phyloP scores from a whole-genome alignment of 1,140 invertebrate species.

The Nasonia vitripennis region DNA sequence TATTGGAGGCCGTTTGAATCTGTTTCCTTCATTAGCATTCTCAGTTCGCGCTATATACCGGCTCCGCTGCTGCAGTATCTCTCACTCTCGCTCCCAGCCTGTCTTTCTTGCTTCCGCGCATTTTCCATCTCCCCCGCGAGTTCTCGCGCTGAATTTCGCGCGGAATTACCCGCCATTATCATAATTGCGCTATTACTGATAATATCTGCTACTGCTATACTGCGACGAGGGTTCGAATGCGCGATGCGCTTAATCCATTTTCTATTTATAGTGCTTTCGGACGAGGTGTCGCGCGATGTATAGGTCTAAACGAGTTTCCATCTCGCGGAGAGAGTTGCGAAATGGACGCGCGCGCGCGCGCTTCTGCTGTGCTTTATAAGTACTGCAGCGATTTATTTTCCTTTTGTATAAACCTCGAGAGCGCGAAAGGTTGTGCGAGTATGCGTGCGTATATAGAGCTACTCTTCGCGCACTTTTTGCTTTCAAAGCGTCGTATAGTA shows the following conservation, averaged over 20 bases:
- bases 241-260: conserved; percentile 72
- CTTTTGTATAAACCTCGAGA: conserved; percentile 24
- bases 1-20: conserved; percentile 76
- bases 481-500: too few relatives aligned
- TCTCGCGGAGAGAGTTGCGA: background rate
- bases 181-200: conserved; percentile 76
- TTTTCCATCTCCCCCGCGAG: conserved; percentile 48
- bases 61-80: conserved; percentile 34
- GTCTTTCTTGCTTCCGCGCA: conserved; percentile 56
- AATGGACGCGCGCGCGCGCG: background rate
- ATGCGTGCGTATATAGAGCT: too few relatives aligned
- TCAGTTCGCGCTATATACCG: conserved; percentile 66
- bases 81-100: background rate
- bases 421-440: background rate
- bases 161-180: conserved; percentile 75
- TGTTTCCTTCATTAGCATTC: conserved; percentile 77
- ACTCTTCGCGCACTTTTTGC: too few relatives aligned
- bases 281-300: conserved; percentile 55
- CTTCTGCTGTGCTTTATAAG: background rate
- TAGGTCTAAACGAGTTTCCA: conserved; percentile 42
- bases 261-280: conserved; percentile 72
- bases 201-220: conserved; percentile 69
- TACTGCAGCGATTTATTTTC: conserved; percentile 27
- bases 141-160: conserved; percentile 70
- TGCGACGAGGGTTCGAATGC: conserved; percentile 45